phyloP scores from a whole-genome alignment of 2,113 vertebrate genomes.

The Pachycephala philippinensis region DNA sequence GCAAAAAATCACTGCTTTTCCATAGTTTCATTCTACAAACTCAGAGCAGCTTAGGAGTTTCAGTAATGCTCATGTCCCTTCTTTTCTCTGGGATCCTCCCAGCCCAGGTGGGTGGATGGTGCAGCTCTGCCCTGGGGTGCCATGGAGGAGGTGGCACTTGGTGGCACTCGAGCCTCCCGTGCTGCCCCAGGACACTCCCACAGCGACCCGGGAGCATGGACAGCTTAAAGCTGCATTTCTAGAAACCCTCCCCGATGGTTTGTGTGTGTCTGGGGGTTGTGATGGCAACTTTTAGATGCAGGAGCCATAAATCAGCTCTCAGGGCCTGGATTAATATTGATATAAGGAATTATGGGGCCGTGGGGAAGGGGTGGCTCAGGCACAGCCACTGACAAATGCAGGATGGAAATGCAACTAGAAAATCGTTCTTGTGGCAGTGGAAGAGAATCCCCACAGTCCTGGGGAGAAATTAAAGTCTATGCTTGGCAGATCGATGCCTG shows the following conservation, averaged over 20 bases:
- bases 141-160: background rate
- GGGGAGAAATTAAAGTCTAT: background rate
- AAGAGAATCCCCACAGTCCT: background rate
- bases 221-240: background rate
- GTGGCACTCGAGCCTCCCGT: rapidly evolving
- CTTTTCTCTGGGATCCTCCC: background rate
- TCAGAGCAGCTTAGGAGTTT: background rate
- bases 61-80: background rate
- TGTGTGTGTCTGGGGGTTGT: background rate
- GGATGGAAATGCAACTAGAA: background rate
- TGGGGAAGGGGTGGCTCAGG: background rate
- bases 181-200: background rate
- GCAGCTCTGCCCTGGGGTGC: background rate
- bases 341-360: background rate
- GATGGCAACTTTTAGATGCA: background rate
- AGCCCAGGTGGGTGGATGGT: background rate
- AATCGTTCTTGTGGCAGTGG: background rate
- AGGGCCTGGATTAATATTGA: background rate
- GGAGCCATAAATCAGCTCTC: background rate
- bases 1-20: background rate
- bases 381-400: background rate
- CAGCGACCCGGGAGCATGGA: rapidly evolving
- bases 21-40: background rate
- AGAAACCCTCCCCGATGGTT: background rate
- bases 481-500: background rate